phyloP scores from a whole-genome alignment of 2,888 invertebrate genomes.

The Prosapia bicincta region DNA sequence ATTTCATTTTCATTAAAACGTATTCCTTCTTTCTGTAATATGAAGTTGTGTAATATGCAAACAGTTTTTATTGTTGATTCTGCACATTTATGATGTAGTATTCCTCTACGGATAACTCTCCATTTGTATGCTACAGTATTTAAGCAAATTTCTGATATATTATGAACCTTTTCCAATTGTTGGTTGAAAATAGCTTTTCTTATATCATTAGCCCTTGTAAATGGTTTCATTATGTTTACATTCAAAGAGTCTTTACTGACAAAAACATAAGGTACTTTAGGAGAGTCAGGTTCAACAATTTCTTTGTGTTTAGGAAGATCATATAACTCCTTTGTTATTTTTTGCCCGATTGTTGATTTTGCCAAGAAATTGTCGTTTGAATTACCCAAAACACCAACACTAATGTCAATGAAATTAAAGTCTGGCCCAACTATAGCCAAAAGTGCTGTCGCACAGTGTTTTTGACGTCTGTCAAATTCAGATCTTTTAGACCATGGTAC shows the following conservation, averaged over 20 bases:
- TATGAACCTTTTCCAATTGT: background rate
- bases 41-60: background rate
- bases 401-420: background rate
- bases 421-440: background rate
- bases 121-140: background rate
- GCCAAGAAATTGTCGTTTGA: background rate
- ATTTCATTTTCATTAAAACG: background rate
- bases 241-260: background rate
- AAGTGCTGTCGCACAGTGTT: background rate
- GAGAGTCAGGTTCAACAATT: background rate
- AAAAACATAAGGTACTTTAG: background rate
- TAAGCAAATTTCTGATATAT: background rate
- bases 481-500: background rate
- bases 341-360: background rate
- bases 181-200: background rate
- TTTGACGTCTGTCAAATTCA: background rate
- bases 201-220: background rate
- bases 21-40: background rate
- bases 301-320: background rate
- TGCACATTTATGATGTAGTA: background rate
- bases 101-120: background rate
- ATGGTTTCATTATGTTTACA: background rate
- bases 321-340: background rate
- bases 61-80: background rate
- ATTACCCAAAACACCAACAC: background rate